These are phyloP conservation scores for Campoplex nolae DNA, from an alignment of 2,888 invertebrate species.

Conservation along the genomic window DNA sequence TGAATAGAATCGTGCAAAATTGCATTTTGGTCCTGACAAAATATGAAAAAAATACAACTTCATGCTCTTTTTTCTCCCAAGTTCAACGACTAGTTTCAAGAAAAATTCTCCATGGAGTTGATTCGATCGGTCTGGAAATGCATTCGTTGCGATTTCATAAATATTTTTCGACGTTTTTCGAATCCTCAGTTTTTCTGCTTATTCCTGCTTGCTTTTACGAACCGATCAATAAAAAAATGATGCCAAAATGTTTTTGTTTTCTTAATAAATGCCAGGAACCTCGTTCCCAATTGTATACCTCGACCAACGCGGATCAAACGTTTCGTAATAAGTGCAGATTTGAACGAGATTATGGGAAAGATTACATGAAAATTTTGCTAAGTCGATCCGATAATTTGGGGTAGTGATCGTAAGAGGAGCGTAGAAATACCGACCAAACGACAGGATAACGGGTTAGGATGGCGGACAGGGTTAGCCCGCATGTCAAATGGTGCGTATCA, in stretches of 20 bases:
- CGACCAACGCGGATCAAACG: background rate
- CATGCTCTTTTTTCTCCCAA: too few species aligned
- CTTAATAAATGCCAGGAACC: background rate
- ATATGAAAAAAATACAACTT: too few species aligned
- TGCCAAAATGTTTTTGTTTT: background rate
- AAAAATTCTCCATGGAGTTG: too few species aligned
- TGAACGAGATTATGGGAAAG: background rate
- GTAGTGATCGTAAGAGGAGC: slow-evolving; percentile 34
- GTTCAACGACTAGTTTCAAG: too few species aligned
- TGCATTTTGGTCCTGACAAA: too few species aligned
- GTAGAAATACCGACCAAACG: slow-evolving; percentile 41
- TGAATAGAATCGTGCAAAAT: too few species aligned
- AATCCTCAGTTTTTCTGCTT: background rate
- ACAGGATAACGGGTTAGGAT: slow-evolving; percentile 52
- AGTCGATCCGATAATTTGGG: slow-evolving; percentile 37
- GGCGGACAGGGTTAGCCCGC: slow-evolving; percentile 75
- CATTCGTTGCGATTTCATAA: too few species aligned
- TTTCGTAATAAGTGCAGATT: background rate
- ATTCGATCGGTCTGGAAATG: too few species aligned
- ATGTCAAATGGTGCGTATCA: slow-evolving; percentile 84
- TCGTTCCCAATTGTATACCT: background rate
- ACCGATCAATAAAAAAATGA: background rate
- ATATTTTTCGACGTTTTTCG: too few species aligned
- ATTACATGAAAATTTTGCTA: background rate
- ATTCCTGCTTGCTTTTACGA: background rate